A percentile compares a stretch with the other conserved stretches of the same genome.
Evolutionary conservation across 2,113 vertebrate species (phyloP).

Genomic region (Poecilia latipinna): DNA sequence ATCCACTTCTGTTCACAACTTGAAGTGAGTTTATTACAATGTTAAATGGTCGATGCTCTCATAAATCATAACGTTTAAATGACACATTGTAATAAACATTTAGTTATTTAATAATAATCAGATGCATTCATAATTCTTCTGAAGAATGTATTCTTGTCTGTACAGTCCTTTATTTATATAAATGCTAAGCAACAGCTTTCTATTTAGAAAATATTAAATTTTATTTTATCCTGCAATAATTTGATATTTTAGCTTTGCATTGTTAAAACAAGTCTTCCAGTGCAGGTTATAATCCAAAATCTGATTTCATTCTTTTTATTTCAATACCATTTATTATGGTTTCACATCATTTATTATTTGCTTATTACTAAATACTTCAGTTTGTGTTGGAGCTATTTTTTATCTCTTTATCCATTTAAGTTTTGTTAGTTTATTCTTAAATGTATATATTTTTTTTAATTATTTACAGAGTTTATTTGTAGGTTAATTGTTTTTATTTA

Average conservation of each 20-base stretch:
- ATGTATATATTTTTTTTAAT: no score
- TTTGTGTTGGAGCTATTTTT: no score
- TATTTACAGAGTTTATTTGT: no score
- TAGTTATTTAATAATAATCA: neutral
- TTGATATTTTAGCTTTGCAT: neutral
- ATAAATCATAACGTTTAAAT: neutral
- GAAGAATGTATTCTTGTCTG: neutral
- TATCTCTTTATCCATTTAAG: no score
- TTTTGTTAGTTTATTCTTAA: no score
- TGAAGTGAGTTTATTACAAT: no score
- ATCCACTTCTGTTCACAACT: no score
- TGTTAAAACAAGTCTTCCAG: neutral
- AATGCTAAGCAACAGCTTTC: neutral
- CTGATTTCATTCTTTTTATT: neutral
- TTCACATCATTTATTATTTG: no score
- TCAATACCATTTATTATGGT: neutral
- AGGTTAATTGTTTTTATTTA: no score
- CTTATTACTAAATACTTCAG: no score
- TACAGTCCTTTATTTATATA: neutral
- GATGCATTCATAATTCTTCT: neutral
- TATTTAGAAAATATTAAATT: neutral
- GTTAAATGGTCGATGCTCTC: no score
- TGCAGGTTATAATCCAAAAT: neutral
- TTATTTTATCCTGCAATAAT: neutral
- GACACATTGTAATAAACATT: neutral